phyloP scores from a whole-genome alignment of 2,797 vertebrate genomes.

The Enteromius thamalakanensis region DNA sequence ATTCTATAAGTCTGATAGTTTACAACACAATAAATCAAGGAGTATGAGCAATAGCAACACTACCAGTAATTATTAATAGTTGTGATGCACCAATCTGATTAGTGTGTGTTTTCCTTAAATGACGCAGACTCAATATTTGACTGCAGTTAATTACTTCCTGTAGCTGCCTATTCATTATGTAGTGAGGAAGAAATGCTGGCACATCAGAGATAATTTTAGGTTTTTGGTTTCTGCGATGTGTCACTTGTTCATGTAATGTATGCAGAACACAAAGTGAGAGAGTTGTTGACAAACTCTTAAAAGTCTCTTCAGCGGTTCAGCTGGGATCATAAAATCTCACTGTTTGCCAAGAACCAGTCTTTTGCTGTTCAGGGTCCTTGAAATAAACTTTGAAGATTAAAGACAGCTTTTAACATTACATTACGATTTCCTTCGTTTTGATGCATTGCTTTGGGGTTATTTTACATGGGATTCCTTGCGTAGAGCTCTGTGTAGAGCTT shows the following conservation, averaged over 20 bases:
- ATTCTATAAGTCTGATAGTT: background rate
- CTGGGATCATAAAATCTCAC: background rate
- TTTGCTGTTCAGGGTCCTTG: background rate
- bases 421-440: background rate
- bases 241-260: background rate
- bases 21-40: background rate
- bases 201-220: constrained; percentile 4
- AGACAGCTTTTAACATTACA: background rate
- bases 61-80: background rate
- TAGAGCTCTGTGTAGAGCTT: background rate
- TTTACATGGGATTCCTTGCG: background rate
- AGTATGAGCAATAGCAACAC: background rate
- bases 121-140: background rate
- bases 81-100: background rate
- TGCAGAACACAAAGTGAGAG: background rate
- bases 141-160: constrained; percentile 19
- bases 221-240: background rate
- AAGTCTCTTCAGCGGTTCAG: background rate
- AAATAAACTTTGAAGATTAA: background rate
- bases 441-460: background rate
- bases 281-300: background rate
- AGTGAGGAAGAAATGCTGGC: constrained; percentile 23
- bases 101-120: background rate
- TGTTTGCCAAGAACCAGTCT: background rate
- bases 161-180: background rate